A percentile compares a stretch with the other conserved stretches of the same genome.
These are phyloP conservation scores for Mormyrus proboscirostris DNA, from an alignment of 2,797 vertebrate species.

Conservation along the genomic window DNA sequence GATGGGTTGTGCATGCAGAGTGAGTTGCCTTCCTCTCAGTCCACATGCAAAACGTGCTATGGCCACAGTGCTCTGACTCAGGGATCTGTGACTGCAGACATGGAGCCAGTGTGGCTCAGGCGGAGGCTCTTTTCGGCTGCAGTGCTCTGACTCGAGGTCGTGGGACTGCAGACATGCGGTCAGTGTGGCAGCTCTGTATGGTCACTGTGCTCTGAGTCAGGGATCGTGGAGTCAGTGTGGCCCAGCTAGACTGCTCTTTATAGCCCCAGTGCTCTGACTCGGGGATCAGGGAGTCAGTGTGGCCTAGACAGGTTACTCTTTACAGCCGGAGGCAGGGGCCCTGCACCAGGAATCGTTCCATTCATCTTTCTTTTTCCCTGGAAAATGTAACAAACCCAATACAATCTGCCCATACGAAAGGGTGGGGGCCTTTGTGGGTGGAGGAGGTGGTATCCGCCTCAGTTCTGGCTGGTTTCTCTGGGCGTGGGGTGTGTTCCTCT, in stretches of 20 bases:
- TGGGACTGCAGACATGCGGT: background rate
- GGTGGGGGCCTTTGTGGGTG: conserved; percentile 27
- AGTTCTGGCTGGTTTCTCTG: conserved; percentile 26
- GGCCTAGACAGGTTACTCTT: conserved; percentile 16
- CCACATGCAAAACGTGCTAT: conserved; percentile 42
- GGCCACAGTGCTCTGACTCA: conserved; percentile 40
- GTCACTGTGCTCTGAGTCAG: background rate
- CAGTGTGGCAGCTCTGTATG: background rate
- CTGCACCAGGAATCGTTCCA: conserved; percentile 30
- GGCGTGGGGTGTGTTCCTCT: background rate
- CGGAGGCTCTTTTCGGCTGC: conserved; percentile 18
- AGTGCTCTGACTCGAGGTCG: background rate
- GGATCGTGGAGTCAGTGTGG: background rate
- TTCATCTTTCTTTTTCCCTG: conserved; percentile 41
- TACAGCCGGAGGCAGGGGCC: conserved; percentile 21
- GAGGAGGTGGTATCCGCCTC: conserved; percentile 25
- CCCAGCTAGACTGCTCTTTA: background rate
- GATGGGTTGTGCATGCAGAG: conserved; percentile 98
- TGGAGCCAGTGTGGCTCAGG: conserved; percentile 35
- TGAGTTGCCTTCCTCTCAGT: conserved; percentile 62
- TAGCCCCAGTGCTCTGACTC: background rate
- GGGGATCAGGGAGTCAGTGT: conserved; percentile 1
- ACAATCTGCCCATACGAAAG: conserved; percentile 36
- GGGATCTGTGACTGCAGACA: conserved; percentile 18
- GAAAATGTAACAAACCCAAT: conserved; percentile 25